A percentile compares a stretch with the other conserved stretches of the same genome.
These are phyloP conservation scores for Acromyrmex heyeri DNA, from an alignment of 1,140 invertebrate genomes.

Conservation along the genomic window DNA sequence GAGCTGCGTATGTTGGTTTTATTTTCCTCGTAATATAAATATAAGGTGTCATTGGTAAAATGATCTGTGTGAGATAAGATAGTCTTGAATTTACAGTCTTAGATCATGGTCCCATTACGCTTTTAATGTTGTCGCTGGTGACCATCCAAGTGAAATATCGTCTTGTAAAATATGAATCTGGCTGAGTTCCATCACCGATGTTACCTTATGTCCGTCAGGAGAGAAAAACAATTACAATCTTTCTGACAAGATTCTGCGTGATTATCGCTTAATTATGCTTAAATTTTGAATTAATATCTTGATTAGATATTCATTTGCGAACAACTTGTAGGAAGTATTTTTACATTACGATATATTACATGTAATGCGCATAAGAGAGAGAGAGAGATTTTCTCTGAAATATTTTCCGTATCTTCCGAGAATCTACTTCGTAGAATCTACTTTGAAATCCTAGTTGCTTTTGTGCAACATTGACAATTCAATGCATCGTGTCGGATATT, in stretches of 20 bases:
- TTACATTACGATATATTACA: not conserved
- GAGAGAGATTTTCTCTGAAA: not conserved
- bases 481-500: not conserved
- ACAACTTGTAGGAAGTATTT: not conserved
- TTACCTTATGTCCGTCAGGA: conserved; percentile 1
- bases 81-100: conserved; percentile 59
- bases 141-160: conserved; percentile 59
- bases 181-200: conserved; percentile 57
- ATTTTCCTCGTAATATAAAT: not conserved
- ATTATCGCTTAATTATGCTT: conserved; percentile 15
- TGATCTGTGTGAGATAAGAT: conserved; percentile 67
- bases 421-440: not conserved
- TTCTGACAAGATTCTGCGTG: conserved; percentile 12
- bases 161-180: conserved; percentile 73
- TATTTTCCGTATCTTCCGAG: not conserved
- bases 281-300: not conserved
- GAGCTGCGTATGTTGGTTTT: not conserved
- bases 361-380: not conserved
- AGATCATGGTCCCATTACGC: conserved; percentile 30
- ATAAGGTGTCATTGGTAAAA: conserved; percentile 22
- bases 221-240: conserved; percentile 67
- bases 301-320: not conserved
- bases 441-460: not conserved
- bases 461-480: not conserved
- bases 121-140: conserved; percentile 47